phyloP scores from a whole-genome alignment of 2,888 invertebrate genomes.

The Eumacrocentrus americanus region DNA sequence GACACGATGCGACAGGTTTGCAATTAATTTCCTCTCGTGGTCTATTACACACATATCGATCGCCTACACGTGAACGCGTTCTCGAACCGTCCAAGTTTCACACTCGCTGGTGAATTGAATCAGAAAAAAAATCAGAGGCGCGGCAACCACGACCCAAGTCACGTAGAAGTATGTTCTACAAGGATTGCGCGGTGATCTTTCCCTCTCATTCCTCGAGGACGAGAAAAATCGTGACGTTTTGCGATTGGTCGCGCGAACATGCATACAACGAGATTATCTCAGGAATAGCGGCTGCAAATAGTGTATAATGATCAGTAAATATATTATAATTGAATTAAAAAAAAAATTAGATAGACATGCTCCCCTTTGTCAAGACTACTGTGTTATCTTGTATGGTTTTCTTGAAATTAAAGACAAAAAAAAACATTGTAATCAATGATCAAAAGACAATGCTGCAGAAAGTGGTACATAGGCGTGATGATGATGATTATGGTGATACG shows the following conservation, averaged over 20 bases:
- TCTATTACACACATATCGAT: constrained; percentile 1
- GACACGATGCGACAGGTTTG: neutral
- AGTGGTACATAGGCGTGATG: constrained; percentile 19
- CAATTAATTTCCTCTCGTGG: constrained; percentile 1
- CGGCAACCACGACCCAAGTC: constrained; percentile 22
- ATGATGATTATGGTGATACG: constrained; percentile 2
- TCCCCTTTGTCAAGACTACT: neutral
- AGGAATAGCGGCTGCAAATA: constrained; percentile 2
- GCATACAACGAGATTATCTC: constrained; percentile 14
- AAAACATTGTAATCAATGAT: neutral
- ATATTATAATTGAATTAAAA: constrained; percentile 18
- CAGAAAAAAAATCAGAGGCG: constrained; percentile 17
- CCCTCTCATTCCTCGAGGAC: neutral
- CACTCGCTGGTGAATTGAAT: constrained; percentile 10
- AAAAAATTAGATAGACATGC: neutral
- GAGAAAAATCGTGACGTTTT: constrained; percentile 15
- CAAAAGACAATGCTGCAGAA: constrained; percentile 2
- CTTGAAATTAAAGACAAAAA: too few species aligned
- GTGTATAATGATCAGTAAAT: constrained; percentile 20
- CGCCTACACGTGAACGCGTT: constrained; percentile 16
- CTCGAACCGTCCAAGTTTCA: neutral
- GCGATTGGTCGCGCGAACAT: constrained; percentile 14
- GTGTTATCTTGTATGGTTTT: too few species aligned
- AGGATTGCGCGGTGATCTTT: constrained; percentile 18
- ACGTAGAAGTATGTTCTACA: constrained; percentile 25